Base-by-base conservation (phyloP, 2,113 vertebrate genomes). In the Anoplopoma fimbria region DNA sequence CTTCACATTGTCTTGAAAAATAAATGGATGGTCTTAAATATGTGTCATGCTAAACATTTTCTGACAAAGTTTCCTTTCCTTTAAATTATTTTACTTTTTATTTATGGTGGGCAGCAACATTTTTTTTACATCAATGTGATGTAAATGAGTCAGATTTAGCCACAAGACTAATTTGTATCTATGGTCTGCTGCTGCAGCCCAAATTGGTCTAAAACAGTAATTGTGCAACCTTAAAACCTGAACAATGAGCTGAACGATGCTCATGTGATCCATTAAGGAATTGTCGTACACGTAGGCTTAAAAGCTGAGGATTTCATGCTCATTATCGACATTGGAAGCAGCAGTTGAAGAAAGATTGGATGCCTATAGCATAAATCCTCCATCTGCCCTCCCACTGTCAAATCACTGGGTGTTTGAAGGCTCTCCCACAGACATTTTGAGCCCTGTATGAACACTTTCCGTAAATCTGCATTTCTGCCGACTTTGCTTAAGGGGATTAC, bases 1-100 rank as follows among this genome's bases (percentile, higher is more conserved):
- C 38, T 81, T 67, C 75, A 70, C 9, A 83, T 71, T 23, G 2
- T 78, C 53, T 81, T 64, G 6, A 38, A 83, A 82, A 90, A 87
- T 87, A 70, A 79, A 83, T 60, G 13, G 77, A 82, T 67, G 34
- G 34, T 83, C 51, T 85, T 71, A 70, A 77, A 33, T 51, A 5
- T 68, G 27, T 49, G 23, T 65, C 34, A 8, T 42, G 58, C 25
- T 78, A 31, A 23, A 51, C 3, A 17, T 45, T 61, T 77, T 64
- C 33, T 61, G 21, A 69, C 21, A 29, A 82, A 55, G 19, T n/a
- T 53, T 7, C n/a, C 6, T 36, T 63, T 34, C 49, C 4, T 5
- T 45, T 0, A 17, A 33, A 64, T 75, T 6, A n/a, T 34, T 51
- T 19, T 47, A 27, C 29, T 40, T 80, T 19, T 21, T 53, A 4